A percentile compares a stretch with the other conserved stretches of the same genome.
Conservation (phyloP, 2,113 vertebrate species). For the Pluvialis apricaria region DNA sequence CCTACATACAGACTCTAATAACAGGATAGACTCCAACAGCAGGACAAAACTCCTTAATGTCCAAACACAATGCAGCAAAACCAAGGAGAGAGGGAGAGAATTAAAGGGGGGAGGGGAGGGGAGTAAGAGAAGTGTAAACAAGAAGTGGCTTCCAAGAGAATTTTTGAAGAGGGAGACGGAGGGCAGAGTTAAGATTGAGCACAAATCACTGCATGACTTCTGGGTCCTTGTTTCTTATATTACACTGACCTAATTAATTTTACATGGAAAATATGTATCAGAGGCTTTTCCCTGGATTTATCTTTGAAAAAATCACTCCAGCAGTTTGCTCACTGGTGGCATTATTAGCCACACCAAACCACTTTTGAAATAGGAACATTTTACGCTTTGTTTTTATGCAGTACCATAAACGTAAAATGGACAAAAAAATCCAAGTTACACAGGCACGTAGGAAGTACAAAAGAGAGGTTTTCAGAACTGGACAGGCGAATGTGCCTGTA, state of each 20-base stretch:
- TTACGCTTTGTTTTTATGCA: neutral
- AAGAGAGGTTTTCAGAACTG: neutral
- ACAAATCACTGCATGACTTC: slow-evolving; percentile 50
- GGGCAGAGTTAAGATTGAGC: slow-evolving; percentile 9
- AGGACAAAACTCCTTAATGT: neutral
- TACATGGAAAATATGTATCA: neutral
- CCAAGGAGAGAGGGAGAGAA: neutral
- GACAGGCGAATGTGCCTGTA: neutral
- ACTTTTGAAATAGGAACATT: neutral
- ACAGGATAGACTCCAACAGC: neutral
- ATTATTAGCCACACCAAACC: neutral
- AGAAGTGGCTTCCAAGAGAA: neutral
- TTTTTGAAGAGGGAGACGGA: neutral
- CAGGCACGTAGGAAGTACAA: neutral
- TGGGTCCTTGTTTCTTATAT: neutral
- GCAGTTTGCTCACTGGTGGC: neutral
- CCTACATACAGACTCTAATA: neutral
- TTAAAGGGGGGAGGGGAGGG: neutral
- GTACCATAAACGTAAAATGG: neutral
- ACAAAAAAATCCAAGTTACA: neutral
- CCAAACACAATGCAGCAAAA: neutral
- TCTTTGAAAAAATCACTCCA: neutral
- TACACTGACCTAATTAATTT: slow-evolving; percentile 35
- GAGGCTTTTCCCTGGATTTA: neutral
- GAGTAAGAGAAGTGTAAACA: neutral